Base-by-base conservation (phyloP, 2,113 vertebrate species). In the Gavia stellata region DNA sequence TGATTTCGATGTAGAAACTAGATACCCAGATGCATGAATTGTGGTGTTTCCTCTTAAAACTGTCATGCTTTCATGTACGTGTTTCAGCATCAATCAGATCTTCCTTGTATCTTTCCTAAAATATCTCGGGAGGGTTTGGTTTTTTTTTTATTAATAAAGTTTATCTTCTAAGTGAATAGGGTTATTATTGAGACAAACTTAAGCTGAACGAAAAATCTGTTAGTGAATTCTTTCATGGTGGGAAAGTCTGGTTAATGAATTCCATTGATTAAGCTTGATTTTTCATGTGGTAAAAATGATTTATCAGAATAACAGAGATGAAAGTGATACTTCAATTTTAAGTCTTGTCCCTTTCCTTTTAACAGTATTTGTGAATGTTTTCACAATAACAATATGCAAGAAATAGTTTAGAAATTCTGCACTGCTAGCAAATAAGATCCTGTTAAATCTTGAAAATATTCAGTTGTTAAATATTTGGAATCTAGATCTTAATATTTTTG, bases 301-400 rank as follows among this genome's bases (percentile, higher is more conserved):
- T 72, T 21, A 88, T 88, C 63, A 82, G 45, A 79, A 67, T 70
- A 79, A 38, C n/a, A 63, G 90, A 75, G 81, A 68, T 65, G 81
- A 68, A 93, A 70, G 26, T 42, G 33, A 77, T 80, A 62, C 31
- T 87, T 45, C 62, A 67, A 78, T 2, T 73, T 70, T 93, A 92
- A 84, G 61, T 71, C 87, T 65, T 77, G 31, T 40, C 70, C 38
- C 34, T 82, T 90, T 81, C 59, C 33, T 24, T 94, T 88, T 86
- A 80, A 45, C n/a, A 53, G 16, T 89, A 88, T 93, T 95, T 95
- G 78, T 95, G 10, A 91, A 33, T 67, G 12, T 87, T 85, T 94
- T 92, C 56, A 87, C 31, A 58, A 53, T 83, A 94, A 40, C 10
- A 75, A 67, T 77, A 81, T 49, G 72, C 84, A 94, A 81, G 40